A percentile compares a stretch with the other conserved stretches of the same genome.
Evolutionary conservation across 2,888 invertebrate genomes (phyloP).

Genomic region (Tipula confusa): DNA sequence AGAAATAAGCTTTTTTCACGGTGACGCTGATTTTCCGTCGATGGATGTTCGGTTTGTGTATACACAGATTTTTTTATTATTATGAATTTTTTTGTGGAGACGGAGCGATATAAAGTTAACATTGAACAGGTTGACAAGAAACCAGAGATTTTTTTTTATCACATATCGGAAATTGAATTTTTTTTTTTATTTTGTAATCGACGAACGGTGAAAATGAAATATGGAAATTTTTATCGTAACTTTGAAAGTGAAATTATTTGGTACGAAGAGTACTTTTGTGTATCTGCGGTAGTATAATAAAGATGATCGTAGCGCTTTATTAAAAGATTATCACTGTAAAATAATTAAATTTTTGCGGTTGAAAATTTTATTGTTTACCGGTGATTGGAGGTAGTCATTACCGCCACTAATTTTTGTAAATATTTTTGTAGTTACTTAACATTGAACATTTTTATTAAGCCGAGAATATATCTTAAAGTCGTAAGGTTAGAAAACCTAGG

Average conservation of each 20-base stretch:
- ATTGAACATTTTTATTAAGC: too few species aligned
- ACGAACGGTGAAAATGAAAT: not conserved
- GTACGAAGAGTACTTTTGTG: not conserved
- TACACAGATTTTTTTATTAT: not conserved
- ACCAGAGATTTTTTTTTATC: not conserved
- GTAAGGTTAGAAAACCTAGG: too few species aligned
- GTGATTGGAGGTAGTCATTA: too few species aligned
- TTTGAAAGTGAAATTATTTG: not conserved
- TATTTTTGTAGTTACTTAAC: too few species aligned
- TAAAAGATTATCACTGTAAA: too few species aligned
- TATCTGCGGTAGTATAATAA: too few species aligned
- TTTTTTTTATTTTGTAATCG: not conserved
- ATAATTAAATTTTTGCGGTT: too few species aligned
- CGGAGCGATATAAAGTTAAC: not conserved
- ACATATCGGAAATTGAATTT: constrained; percentile 3
- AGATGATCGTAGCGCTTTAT: too few species aligned
- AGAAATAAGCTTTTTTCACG: not conserved
- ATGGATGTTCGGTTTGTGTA: not conserved
- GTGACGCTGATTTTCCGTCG: not conserved
- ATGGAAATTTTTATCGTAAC: not conserved
- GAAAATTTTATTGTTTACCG: too few species aligned
- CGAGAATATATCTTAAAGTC: too few species aligned
- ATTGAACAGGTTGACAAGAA: not conserved
- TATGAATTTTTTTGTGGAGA: not conserved
- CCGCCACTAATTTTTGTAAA: too few species aligned